A percentile compares a stretch with the other conserved stretches of the same genome.
Conservation (phyloP, 2,888 invertebrate genomes). For the Glomeris marginata region DNA sequence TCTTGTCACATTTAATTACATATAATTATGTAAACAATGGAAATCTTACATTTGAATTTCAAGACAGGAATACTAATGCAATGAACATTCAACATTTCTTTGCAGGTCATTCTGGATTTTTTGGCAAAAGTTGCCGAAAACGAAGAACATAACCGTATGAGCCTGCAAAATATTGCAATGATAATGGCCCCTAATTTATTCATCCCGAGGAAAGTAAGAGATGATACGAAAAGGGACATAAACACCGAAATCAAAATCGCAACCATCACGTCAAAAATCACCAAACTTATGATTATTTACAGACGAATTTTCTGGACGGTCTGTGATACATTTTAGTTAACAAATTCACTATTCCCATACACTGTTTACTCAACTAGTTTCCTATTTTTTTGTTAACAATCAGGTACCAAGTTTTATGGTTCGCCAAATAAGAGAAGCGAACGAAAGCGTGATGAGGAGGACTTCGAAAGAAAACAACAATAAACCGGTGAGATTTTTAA, state of each 20-base stretch:
- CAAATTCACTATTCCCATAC: background rate
- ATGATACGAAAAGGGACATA: constrained; percentile 15
- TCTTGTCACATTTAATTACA: background rate
- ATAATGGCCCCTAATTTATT: constrained; percentile 84
- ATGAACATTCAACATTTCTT: too few species aligned
- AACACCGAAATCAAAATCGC: constrained; percentile 38
- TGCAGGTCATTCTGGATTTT: constrained; percentile 62
- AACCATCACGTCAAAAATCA: constrained; percentile 70
- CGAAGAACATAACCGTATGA: constrained; percentile 65
- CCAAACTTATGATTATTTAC: constrained; percentile 64
- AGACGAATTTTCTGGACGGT: constrained; percentile 65
- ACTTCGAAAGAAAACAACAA: constrained; percentile 12
- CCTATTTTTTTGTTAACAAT: constrained; percentile 7
- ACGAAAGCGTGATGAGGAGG: constrained; percentile 8
- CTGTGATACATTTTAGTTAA: constrained; percentile 31
- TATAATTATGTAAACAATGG: constrained; percentile 6
- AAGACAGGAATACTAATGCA: too few species aligned
- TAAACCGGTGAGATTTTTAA: constrained; percentile 14
- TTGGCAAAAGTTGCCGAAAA: constrained; percentile 55
- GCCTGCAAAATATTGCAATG: constrained; percentile 79
- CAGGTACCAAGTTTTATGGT: constrained; percentile 14
- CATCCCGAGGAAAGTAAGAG: constrained; percentile 19
- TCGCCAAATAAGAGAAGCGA: constrained; percentile 10
- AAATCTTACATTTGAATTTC: too few species aligned
- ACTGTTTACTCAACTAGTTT: background rate